A percentile compares a stretch with the other conserved stretches of the same genome.
These are phyloP conservation scores for Alectura lathami DNA, from an alignment of 2,113 vertebrate species.

Conservation along the genomic window DNA sequence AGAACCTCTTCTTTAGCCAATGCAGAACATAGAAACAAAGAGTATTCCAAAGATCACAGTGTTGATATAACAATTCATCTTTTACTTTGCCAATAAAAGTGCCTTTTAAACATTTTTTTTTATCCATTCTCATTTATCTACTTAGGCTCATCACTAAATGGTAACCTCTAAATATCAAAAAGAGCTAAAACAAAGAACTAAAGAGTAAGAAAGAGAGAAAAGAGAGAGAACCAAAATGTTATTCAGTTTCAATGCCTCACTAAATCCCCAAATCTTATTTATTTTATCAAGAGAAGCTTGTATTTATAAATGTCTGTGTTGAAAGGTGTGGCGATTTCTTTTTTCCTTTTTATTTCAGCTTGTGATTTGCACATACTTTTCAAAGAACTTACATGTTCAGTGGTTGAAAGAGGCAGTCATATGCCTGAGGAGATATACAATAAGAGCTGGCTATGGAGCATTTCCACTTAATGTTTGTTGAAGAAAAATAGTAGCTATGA, in stretches of 20 bases:
- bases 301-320: neutral
- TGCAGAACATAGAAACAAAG: neutral
- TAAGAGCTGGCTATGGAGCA: neutral
- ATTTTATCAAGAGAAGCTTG: neutral
- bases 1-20: conserved; percentile 5
- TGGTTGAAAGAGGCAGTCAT: conserved; percentile 1
- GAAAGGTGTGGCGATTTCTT: neutral
- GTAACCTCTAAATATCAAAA: neutral
- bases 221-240: neutral
- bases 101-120: neutral
- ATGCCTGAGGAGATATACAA: neutral
- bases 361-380: neutral
- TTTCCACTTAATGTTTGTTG: neutral
- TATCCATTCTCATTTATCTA: neutral
- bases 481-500: neutral
- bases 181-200: neutral
- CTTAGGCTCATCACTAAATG: neutral
- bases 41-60: neutral
- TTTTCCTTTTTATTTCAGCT: neutral
- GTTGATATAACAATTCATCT: neutral
- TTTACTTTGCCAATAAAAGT: neutral
- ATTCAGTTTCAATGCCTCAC: neutral
- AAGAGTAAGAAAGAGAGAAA: neutral
- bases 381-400: neutral
- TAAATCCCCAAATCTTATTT: neutral